Conservation (phyloP, 92 coral and sea anemone species). For the Nematostella vectensis region DNA sequence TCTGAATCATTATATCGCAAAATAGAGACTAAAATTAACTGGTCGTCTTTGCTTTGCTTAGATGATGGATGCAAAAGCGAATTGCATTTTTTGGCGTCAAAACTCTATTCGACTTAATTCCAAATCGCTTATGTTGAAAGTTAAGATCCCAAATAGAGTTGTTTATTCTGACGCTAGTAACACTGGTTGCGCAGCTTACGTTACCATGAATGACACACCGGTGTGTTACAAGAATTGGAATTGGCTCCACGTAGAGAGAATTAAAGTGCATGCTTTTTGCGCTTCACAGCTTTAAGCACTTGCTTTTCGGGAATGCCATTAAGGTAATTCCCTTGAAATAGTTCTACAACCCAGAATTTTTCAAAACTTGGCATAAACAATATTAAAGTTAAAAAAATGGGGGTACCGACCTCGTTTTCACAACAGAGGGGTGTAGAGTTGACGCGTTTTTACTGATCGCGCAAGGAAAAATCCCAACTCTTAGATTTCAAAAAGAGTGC, state of each 20-base stretch:
- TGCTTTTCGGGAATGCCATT: too few species aligned
- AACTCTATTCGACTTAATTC: too few species aligned
- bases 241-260: conserved; percentile 54
- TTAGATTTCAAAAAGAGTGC: too few species aligned
- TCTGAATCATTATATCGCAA: conserved; percentile 18
- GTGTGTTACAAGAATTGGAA: conserved; percentile 36
- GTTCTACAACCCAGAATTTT: too few species aligned
- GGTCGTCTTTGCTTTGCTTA: conserved; percentile 23
- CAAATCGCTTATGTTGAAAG: too few species aligned
- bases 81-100: conserved; percentile 42
- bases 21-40: conserved; percentile 15
- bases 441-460: too few species aligned
- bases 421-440: too few species aligned
- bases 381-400: too few species aligned
- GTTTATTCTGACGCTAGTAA: conserved; percentile 52
- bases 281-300: conserved; percentile 19
- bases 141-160: conserved; percentile 14
- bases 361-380: too few species aligned
- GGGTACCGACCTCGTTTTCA: too few species aligned
- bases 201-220: conserved; percentile 23
- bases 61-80: conserved; percentile 8
- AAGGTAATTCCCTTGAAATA: too few species aligned
- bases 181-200: conserved; percentile 43
- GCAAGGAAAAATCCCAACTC: too few species aligned
- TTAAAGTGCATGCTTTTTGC: conserved; percentile 21